Conservation (phyloP, 1,140 invertebrate species). For the Penaeus indicus region DNA sequence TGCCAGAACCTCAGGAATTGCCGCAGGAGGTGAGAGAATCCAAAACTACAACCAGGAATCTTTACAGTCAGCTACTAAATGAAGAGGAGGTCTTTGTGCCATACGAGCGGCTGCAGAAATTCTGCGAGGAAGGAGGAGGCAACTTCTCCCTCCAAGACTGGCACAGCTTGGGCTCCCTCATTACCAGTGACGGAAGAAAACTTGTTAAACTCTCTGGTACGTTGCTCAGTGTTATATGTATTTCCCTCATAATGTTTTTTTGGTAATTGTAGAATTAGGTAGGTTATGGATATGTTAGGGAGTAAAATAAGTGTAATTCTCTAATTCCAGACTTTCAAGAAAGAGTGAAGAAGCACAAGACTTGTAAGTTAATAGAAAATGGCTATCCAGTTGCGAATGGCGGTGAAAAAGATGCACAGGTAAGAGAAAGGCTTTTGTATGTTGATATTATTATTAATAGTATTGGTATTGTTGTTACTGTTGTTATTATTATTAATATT, state of each 20-base stretch:
- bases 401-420: constrained; percentile 35
- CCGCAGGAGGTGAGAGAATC: background rate
- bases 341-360: constrained; percentile 16
- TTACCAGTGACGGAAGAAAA: constrained; percentile 48
- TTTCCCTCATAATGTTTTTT: background rate
- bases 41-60: background rate
- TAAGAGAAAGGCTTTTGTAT: background rate
- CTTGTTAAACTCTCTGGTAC: constrained; percentile 52
- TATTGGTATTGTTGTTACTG: no score
- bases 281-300: no score
- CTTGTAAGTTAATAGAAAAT: background rate
- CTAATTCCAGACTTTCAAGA: constrained; percentile 26
- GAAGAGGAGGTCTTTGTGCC: constrained; percentile 29
- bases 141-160: constrained; percentile 49
- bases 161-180: constrained; percentile 27
- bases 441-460: no score
- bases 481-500: no score
- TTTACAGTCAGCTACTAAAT: background rate
- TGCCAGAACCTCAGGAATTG: constrained; percentile 22
- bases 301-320: no score
- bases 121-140: constrained; percentile 30
- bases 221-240: background rate
- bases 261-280: no score
- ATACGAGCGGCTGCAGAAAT: constrained; percentile 1
- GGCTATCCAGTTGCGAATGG: constrained; percentile 15